A percentile compares a stretch with the other conserved stretches of the same genome.
Conservation (phyloP, 2,797 vertebrate genomes). For the Mormyrops attenuatus region DNA sequence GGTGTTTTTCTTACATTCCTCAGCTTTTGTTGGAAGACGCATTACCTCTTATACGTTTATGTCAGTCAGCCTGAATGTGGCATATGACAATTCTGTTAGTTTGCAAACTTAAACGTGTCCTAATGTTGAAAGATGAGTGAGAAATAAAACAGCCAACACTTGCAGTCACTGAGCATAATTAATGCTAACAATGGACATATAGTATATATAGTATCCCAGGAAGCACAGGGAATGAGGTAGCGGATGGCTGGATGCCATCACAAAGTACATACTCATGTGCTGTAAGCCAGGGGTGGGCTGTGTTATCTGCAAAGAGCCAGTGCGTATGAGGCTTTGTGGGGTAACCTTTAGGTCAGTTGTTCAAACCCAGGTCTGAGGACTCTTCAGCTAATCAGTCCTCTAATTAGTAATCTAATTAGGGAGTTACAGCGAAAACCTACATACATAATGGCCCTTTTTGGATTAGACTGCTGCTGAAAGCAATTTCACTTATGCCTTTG, state of each 20-base stretch:
- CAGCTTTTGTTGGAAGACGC: background rate
- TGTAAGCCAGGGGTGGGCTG: background rate
- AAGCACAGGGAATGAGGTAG: background rate
- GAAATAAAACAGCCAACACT: background rate
- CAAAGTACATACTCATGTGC: background rate
- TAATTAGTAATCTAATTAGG: background rate
- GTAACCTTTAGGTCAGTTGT: background rate
- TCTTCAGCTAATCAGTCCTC: background rate
- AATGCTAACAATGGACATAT: background rate
- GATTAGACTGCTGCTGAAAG: background rate
- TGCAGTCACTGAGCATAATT: background rate
- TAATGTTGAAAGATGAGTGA: background rate
- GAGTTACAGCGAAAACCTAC: background rate
- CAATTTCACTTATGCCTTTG: background rate
- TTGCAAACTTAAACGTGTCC: background rate
- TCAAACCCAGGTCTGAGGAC: background rate
- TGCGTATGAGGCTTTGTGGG: background rate
- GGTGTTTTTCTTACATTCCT: background rate
- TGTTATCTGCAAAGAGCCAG: background rate
- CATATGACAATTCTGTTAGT: background rate
- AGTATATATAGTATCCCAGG: background rate
- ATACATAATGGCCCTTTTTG: background rate
- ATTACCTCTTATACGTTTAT: background rate
- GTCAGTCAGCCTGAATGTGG: background rate
- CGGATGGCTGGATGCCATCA: background rate